Evolutionary conservation across 2,888 invertebrate genomes (phyloP).

Genomic region (Hemistola chrysoprasaria): DNA sequence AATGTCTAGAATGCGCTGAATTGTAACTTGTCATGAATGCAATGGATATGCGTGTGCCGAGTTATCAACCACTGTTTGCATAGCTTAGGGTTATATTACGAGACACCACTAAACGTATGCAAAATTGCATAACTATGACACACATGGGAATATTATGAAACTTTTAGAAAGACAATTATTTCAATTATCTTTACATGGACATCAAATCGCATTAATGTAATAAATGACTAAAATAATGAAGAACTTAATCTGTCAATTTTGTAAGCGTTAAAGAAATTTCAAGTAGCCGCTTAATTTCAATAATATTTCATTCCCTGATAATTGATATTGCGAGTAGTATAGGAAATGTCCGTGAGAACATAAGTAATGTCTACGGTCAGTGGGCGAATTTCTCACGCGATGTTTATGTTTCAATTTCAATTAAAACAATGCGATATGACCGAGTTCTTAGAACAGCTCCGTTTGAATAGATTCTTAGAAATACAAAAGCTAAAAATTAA

Average conservation of each 20-base stretch:
- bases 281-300: no score
- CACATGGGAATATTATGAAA: slow-evolving; percentile 17
- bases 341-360: slow-evolving; percentile 51
- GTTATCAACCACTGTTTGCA: slow-evolving; percentile 22
- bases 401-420: slow-evolving; percentile 51
- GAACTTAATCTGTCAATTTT: no score
- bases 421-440: slow-evolving; percentile 47
- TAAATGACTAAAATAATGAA: no score
- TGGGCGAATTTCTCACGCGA: slow-evolving; percentile 62
- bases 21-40: slow-evolving; percentile 48
- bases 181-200: no score
- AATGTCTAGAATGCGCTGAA: slow-evolving; percentile 28
- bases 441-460: slow-evolving; percentile 36
- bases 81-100: slow-evolving; percentile 31
- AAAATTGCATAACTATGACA: slow-evolving; percentile 11
- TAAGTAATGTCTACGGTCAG: slow-evolving; percentile 32
- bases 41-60: slow-evolving; percentile 25
- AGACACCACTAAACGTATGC: slow-evolving; percentile 23
- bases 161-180: slow-evolving; percentile 10
- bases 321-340: slow-evolving; percentile 24
- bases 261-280: no score
- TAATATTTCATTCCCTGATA: no score
- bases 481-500: slow-evolving; percentile 4
- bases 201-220: no score
- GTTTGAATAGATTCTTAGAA: slow-evolving; percentile 14